These are phyloP conservation scores for Amphiprion percula DNA, from an alignment of 2,113 vertebrate species.

Conservation along the genomic window DNA sequence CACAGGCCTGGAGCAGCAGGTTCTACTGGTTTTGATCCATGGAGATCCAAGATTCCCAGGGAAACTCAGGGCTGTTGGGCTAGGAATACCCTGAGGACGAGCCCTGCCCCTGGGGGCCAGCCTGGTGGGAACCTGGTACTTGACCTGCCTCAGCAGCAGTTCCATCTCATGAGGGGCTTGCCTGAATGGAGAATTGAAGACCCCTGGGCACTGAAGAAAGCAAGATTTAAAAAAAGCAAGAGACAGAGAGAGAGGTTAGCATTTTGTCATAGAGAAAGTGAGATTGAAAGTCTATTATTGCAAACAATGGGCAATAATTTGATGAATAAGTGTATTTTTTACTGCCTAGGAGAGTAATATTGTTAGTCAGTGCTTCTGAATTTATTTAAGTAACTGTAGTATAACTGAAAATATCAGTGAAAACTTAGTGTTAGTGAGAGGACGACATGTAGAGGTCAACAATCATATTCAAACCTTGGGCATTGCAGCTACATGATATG, in stretches of 20 bases:
- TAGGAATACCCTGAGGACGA: conserved; percentile 41
- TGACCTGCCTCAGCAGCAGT: conserved; percentile 85
- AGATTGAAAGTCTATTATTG: neutral
- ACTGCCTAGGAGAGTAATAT: too few relatives aligned
- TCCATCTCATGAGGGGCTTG: conserved; percentile 91
- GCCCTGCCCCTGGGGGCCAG: conserved; percentile 37
- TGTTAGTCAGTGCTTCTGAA: too few relatives aligned
- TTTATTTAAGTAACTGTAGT: too few relatives aligned
- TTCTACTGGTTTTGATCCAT: conserved; percentile 44
- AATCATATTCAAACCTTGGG: too few relatives aligned
- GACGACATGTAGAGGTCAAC: too few relatives aligned
- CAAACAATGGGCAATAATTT: neutral
- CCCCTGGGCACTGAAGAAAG: conserved; percentile 86
- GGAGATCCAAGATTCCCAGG: conserved; percentile 43
- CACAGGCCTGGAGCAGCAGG: conserved; percentile 59
- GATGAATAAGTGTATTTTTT: neutral
- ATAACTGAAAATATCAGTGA: too few relatives aligned
- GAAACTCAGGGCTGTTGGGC: conserved; percentile 35
- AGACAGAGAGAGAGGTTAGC: conserved; percentile 16
- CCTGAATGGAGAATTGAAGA: conserved; percentile 94
- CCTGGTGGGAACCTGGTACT: conserved; percentile 78
- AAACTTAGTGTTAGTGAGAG: too few relatives aligned
- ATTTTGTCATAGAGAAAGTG: neutral
- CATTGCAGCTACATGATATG: too few relatives aligned
- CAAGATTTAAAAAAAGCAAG: conserved; percentile 24